phyloP scores from a whole-genome alignment of 2,888 invertebrate species.

The Oeneis ivallda region DNA sequence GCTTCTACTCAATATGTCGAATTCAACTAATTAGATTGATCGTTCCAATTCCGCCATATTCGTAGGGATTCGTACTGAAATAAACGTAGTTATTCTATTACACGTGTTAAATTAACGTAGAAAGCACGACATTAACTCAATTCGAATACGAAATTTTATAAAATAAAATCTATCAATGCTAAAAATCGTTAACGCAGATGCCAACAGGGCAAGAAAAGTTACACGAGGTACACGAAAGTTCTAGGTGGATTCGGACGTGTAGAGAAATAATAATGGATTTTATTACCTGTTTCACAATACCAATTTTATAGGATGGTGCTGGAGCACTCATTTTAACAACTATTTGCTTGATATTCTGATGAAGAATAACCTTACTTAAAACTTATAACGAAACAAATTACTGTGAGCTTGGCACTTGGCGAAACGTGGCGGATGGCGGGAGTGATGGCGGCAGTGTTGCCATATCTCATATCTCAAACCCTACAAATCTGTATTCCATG shows the following conservation, averaged over 20 bases:
- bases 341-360: conserved; percentile 42
- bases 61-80: neutral
- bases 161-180: conserved; percentile 32
- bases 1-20: neutral
- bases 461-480: too few species aligned
- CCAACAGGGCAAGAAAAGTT: conserved; percentile 73
- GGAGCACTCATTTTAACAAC: conserved; percentile 68
- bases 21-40: conserved; percentile 1
- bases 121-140: neutral
- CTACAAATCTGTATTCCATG: too few species aligned
- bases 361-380: conserved; percentile 48
- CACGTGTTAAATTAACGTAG: neutral
- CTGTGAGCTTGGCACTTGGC: conserved; percentile 68
- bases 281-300: conserved; percentile 77
- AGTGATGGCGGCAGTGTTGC: conserved; percentile 54
- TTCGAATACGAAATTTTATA: neutral
- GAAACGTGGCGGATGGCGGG: conserved; percentile 69
- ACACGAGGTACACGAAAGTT: conserved; percentile 62
- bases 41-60: neutral
- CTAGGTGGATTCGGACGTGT: conserved; percentile 43
- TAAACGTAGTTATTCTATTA: conserved; percentile 1
- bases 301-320: conserved; percentile 68
- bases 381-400: conserved; percentile 55
- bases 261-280: conserved; percentile 47
- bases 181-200: conserved; percentile 51